Conservation (phyloP, 1,140 invertebrate species). For the Bathynomus jamesi region DNA sequence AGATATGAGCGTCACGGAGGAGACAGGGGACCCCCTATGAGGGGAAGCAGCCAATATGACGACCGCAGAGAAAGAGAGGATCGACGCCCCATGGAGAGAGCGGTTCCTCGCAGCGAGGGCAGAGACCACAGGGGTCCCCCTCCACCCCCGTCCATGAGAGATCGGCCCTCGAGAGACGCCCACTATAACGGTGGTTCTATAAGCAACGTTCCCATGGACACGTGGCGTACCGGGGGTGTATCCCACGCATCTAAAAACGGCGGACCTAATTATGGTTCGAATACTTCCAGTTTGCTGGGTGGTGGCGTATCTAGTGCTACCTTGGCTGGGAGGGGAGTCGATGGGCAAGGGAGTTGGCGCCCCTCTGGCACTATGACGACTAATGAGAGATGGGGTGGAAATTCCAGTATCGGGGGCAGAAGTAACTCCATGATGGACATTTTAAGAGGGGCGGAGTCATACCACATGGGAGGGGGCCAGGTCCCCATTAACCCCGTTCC, state of each 20-base stretch:
- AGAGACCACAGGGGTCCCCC: background rate
- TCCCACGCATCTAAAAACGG: background rate
- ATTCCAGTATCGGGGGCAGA: background rate
- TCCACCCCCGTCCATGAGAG: background rate
- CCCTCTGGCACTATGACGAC: background rate
- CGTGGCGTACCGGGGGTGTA: background rate
- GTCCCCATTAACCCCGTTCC: background rate
- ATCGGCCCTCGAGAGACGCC: background rate
- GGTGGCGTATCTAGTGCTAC: background rate
- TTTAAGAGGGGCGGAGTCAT: background rate
- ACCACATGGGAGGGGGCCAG: background rate
- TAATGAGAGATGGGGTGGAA: background rate
- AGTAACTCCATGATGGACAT: background rate
- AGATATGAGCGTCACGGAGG: background rate
- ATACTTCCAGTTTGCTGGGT: background rate
- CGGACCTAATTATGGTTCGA: background rate
- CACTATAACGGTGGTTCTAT: background rate
- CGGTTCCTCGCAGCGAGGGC: background rate
- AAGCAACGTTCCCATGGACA: background rate
- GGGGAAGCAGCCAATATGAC: background rate
- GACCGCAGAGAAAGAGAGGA: background rate
- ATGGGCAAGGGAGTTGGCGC: background rate
- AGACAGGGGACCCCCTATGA: no score
- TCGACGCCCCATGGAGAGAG: background rate
- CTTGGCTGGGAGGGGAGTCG: background rate